Evolutionary conservation across 2,888 invertebrate species (phyloP).

Genomic region (Dryocosmus kuriphilus): DNA sequence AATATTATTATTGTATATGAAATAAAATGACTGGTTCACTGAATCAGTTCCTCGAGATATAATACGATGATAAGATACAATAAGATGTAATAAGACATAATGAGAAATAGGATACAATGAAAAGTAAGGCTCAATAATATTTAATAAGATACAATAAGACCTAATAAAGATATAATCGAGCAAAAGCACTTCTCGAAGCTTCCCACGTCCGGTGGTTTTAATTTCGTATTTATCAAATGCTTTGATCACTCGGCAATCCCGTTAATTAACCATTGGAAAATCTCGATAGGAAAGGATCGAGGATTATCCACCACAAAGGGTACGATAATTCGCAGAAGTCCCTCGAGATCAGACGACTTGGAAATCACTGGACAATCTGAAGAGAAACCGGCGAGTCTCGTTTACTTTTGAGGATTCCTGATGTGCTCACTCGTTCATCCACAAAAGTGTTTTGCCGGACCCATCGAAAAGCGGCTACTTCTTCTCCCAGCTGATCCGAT

Average conservation of each 20-base stretch:
- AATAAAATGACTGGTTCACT: conserved; percentile 4
- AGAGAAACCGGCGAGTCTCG: neutral
- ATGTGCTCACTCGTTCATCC: conserved; percentile 17
- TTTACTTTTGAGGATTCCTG: conserved; percentile 6
- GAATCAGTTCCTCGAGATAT: neutral
- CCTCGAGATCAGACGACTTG: conserved; percentile 24
- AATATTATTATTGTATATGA: neutral
- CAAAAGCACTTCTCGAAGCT: conserved; percentile 5
- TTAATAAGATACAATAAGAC: neutral
- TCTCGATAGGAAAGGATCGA: conserved; percentile 32
- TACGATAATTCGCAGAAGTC: conserved; percentile 39
- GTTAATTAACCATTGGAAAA: conserved; percentile 37
- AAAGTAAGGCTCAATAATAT: neutral
- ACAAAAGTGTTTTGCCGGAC: conserved; percentile 20
- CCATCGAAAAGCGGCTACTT: neutral
- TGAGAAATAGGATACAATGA: neutral
- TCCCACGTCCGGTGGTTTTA: conserved; percentile 25
- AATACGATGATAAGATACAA: conserved; percentile 4
- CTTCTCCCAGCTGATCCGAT: conserved; percentile 8
- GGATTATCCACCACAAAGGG: conserved; percentile 36
- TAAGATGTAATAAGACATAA: conserved; percentile 14
- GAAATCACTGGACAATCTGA: conserved; percentile 35
- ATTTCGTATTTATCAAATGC: conserved; percentile 31
- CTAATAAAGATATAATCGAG: conserved; percentile 35
- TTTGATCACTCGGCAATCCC: conserved; percentile 30